A percentile compares a stretch with the other conserved stretches of the same genome.
These are phyloP conservation scores for Pseudorhiza aurosa DNA, from an alignment of 30 jellyfish, hydroid and myxozoan species.

Conservation along the genomic window DNA sequence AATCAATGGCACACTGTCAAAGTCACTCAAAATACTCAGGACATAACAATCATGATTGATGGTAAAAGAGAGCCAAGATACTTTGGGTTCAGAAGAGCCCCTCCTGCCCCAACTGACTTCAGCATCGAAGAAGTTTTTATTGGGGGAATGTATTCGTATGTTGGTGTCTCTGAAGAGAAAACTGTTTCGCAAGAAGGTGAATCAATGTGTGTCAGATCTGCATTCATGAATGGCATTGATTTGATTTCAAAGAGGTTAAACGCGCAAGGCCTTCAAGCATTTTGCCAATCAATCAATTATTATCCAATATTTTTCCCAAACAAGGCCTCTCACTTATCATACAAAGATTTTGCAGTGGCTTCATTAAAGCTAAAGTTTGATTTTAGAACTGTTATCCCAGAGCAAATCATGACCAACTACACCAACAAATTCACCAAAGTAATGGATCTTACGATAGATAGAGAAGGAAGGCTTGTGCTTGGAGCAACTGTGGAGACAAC, in stretches of 20 bases:
- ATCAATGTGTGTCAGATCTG: conserved; percentile 77
- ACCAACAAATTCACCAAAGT: conserved; percentile 68
- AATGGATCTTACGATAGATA: conserved; percentile 65
- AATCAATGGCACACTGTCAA: conserved; percentile 96
- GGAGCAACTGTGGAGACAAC: conserved; percentile 72
- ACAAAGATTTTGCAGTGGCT: conserved; percentile 43
- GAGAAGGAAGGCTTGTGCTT: conserved; percentile 86
- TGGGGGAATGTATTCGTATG: conserved; percentile 86
- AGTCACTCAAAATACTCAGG: conserved; percentile 82
- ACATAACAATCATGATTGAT: conserved; percentile 79
- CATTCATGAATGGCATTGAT: conserved; percentile 64
- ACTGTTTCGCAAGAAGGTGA: conserved; percentile 84
- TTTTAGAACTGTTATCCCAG: conserved; percentile 87
- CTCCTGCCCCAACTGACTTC: conserved; percentile 92
- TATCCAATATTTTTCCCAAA: conserved; percentile 91
- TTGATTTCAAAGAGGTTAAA: conserved; percentile 9
- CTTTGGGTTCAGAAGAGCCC: conserved; percentile 86
- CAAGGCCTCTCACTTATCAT: conserved; percentile 83
- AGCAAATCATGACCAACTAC: conserved; percentile 78
- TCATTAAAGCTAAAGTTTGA: conserved; percentile 70
- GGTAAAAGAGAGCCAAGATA: conserved; percentile 67
- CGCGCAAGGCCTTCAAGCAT: conserved; percentile 3
- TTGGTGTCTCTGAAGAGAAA: conserved; percentile 63
- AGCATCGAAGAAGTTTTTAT: conserved; percentile 76
- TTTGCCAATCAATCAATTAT: conserved; percentile 77